These are phyloP conservation scores for Artemia sinica DNA, from an alignment of 2,888 invertebrate species.

Conservation along the genomic window DNA sequence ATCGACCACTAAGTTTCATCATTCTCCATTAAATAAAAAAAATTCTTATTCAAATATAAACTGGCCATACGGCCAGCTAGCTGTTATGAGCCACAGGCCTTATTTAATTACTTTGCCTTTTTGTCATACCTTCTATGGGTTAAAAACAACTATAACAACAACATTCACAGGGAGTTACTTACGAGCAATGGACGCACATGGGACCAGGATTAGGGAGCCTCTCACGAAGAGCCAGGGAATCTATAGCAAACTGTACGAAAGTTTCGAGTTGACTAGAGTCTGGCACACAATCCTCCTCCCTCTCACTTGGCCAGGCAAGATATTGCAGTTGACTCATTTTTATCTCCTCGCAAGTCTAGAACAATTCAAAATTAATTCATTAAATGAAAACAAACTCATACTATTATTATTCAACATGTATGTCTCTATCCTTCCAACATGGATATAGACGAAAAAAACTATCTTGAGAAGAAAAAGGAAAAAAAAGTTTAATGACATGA, in stretches of 20 bases:
- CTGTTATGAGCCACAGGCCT: too few relatives aligned
- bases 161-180: slow-evolving; percentile 25
- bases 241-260: slow-evolving; percentile 41
- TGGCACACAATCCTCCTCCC: slow-evolving; percentile 41
- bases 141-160: too few relatives aligned
- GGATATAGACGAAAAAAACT: slow-evolving; percentile 15
- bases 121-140: too few relatives aligned
- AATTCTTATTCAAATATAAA: too few relatives aligned
- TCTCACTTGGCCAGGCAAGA: slow-evolving; percentile 78
- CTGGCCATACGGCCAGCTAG: too few relatives aligned
- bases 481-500: too few relatives aligned
- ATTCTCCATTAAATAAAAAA: too few relatives aligned
- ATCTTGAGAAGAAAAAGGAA: neutral
- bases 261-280: slow-evolving; percentile 17
- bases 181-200: slow-evolving; percentile 61
- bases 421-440: neutral
- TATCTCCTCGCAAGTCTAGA: slow-evolving; percentile 27
- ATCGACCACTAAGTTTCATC: too few relatives aligned
- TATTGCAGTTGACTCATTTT: slow-evolving; percentile 50
- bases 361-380: slow-evolving; percentile 10
- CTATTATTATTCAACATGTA: too few relatives aligned
- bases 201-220: slow-evolving; percentile 16
- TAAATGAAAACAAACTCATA: too few relatives aligned
- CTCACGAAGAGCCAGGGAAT: slow-evolving; percentile 35
- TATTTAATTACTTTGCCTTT: too few relatives aligned